phyloP scores from a whole-genome alignment of 2,797 vertebrate species.

The Neomorphus geoffroyi region DNA sequence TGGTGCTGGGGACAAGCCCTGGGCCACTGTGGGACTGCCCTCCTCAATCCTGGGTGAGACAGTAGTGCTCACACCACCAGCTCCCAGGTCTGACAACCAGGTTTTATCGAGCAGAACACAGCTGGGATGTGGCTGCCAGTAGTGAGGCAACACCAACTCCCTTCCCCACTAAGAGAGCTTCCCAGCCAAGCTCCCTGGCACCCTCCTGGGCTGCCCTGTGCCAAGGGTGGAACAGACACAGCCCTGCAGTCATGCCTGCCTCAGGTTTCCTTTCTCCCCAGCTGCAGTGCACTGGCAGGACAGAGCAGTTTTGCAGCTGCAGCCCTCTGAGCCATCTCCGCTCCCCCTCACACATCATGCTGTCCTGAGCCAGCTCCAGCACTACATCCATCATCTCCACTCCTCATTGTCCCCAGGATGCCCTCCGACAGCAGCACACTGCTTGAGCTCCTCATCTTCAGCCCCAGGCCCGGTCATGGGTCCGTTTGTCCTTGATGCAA shows the following conservation, averaged over 20 bases:
- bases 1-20: not conserved
- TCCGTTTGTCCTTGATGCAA: not conserved
- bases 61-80: not conserved
- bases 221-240: not conserved
- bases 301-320: not conserved
- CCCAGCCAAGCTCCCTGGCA: not conserved
- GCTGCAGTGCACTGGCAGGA: not conserved
- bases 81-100: not conserved
- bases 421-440: not conserved
- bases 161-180: not conserved
- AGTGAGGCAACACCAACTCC: not conserved
- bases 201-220: not conserved
- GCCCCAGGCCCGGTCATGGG: not conserved
- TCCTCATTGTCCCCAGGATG: not conserved
- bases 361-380: not conserved
- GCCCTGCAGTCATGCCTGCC: not conserved
- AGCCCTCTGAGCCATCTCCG: not conserved
- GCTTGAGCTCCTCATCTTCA: constrained; percentile 8
- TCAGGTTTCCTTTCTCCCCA: constrained; percentile 30
- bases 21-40: not conserved
- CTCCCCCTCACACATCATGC: not conserved
- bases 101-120: not conserved
- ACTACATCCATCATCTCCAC: not conserved
- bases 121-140: not conserved
- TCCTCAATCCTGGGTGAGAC: not conserved